Percentiles rank a stretch among this genome's conserved stretches.
Conservation (phyloP, 1,140 invertebrate genomes). For the Tetramorium alpestre region DNA sequence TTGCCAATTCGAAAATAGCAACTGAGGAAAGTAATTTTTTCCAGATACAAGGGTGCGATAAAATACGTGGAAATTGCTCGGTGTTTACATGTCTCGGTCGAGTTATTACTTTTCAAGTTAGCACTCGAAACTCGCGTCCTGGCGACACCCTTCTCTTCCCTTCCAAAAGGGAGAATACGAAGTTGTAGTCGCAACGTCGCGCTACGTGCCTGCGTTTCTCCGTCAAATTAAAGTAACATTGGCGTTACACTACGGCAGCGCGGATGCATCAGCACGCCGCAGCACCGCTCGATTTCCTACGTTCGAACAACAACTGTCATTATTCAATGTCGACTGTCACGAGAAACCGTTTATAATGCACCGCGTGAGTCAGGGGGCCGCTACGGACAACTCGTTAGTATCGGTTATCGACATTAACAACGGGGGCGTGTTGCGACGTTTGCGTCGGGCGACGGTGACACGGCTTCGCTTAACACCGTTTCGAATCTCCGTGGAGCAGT, state of each 20-base stretch:
- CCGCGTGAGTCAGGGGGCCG: conserved; percentile 1
- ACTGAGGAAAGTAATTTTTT: neutral
- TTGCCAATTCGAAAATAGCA: neutral
- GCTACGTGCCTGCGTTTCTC: conserved; percentile 14
- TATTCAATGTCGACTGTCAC: conserved; percentile 60
- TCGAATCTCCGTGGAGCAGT: conserved; percentile 37
- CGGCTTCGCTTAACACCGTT: conserved; percentile 48
- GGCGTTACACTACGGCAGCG: conserved; percentile 15
- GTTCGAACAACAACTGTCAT: conserved; percentile 59
- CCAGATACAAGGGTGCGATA: neutral
- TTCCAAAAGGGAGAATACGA: neutral
- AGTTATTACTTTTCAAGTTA: conserved; percentile 47
- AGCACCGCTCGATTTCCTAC: conserved; percentile 31
- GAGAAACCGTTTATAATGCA: conserved; percentile 51
- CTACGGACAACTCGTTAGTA: conserved; percentile 52
- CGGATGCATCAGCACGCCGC: neutral
- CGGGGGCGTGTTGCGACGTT: neutral
- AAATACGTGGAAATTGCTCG: neutral
- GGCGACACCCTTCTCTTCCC: conserved; percentile 17
- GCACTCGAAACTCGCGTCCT: conserved; percentile 2
- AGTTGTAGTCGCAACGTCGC: neutral
- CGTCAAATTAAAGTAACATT: conserved; percentile 57
- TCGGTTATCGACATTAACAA: conserved; percentile 58
- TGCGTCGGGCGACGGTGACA: neutral
- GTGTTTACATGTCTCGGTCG: neutral